Evolutionary conservation across 1,140 invertebrate species (phyloP), one percentile per base, ranked within the genome.

Genomic region (Nixonia krombeini): DNA sequence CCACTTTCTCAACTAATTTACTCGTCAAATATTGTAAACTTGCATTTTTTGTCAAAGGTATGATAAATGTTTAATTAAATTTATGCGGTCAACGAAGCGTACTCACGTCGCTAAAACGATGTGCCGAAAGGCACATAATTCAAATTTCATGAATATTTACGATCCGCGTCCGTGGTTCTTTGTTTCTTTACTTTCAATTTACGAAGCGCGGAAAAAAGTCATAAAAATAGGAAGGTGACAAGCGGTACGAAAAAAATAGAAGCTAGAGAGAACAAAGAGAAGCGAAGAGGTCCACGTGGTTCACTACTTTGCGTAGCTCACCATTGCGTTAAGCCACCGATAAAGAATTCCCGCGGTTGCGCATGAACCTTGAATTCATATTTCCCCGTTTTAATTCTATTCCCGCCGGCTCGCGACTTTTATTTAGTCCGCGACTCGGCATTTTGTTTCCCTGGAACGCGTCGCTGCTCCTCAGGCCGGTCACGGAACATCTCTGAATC

Each of bases 401-500:
- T 66, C 46, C 52, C 25, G 58, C 61, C 44, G 52, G 66, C 28
- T 73, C 35, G 44, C 61, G 66, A 69, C 58, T 76, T 75, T 73
- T 71, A 75, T 76, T 75, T 69, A 51, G 55, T 17, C 49, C 46
- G 40, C 10, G 42, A 29, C 9, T 13, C 40, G 33, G 56, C 33
- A 41, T 68, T 64, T 55, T 55, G 44, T 70, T 70, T 59, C 28
- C 7, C 16, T 46, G 13, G 28, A 52, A 17, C 26, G 31, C 49
- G 41, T 18, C 51, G 29, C 37, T 47, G 59, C 65, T 75, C 49
- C 26, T 57, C 63, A 74, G 62, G 65, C 73, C 59, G 64, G 72
- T 77, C 75, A 73, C 75, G 75, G 71, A 75, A 53, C 46, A 57
- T 49, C 66, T 62, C 69, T 75, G 75, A 75, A 75, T 74, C 62